Evolutionary conservation across 2,888 invertebrate species (phyloP).

Genomic region (Phyllotreta striolata): DNA sequence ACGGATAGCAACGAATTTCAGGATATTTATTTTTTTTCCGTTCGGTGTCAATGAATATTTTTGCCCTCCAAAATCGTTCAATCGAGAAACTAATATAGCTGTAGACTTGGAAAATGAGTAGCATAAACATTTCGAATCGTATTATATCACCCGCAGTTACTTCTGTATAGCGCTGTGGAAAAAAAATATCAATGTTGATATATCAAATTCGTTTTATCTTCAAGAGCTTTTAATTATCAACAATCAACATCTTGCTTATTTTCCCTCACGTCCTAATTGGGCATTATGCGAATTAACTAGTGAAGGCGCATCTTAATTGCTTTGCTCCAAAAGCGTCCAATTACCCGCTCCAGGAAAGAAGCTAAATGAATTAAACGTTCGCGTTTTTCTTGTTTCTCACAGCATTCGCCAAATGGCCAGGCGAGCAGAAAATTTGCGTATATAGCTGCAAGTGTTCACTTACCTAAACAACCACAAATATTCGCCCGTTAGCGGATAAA

Average conservation of each 20-base stretch:
- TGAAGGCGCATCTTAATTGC: slow-evolving; percentile 21
- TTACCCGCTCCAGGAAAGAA: slow-evolving; percentile 19
- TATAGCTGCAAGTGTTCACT: slow-evolving; percentile 3
- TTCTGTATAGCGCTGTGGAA: no score
- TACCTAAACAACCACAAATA: slow-evolving; percentile 21
- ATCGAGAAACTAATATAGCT: no score
- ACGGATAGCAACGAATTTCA: slow-evolving; percentile 1
- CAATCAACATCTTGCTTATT: slow-evolving; percentile 11
- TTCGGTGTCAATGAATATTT: no score
- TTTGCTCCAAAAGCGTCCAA: slow-evolving; percentile 18
- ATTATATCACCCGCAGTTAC: no score
- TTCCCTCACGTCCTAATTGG: slow-evolving; percentile 12
- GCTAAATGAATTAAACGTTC: slow-evolving; percentile 23
- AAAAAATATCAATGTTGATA: no score
- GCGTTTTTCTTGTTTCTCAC: slow-evolving; percentile 12
- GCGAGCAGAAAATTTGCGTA: slow-evolving; percentile 23
- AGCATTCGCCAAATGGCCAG: slow-evolving; percentile 2
- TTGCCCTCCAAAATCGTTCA: no score
- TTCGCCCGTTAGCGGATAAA: slow-evolving; percentile 1
- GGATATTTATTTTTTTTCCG: no score
- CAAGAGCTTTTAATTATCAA: slow-evolving; percentile 7
- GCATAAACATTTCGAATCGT: no score
- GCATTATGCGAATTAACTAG: slow-evolving; percentile 14
- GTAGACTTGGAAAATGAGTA: no score
- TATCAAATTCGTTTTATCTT: no score